Evolutionary conservation across 2,888 invertebrate species (phyloP), one percentile per base, ranked within the genome.

Genomic region (Tuta absoluta): DNA sequence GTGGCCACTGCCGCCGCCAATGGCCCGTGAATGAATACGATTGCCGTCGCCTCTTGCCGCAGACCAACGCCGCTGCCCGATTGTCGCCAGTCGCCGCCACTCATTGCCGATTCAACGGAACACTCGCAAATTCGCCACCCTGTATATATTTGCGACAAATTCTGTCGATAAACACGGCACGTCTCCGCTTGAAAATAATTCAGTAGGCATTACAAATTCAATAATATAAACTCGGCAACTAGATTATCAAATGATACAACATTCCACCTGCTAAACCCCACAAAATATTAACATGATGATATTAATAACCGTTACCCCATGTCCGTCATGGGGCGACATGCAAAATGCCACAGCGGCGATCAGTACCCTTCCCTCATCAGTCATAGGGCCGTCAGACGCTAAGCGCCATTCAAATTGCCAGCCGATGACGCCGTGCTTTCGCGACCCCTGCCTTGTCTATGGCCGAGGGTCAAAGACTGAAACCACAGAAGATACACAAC

Each of bases 361-460:
- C 85, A 86, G 89, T 86, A 89, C 89, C 89, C 90, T 89, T 90
- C 84, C 81, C 88, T 89, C 91, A 91, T 91, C 91, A 89, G 90
- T 91, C 91, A 91, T 89, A 77, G 77, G 77, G 81, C 75, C 84
- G 86, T 86, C 87, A 85, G 79, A 84, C 84, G 86, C 89, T 88
- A 89, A 90, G 90, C 89, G 91, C 90, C 87, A 91, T 91, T 91
- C 91, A 91, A 91, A 91, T 91, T 91, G 87, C 88, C 84, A 81
- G 80, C 84, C 86, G 87, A 91, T 91, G 91, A 91, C 91, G 87
- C 75, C 84, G 88, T 87, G 89, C 87, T 91, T 91, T 90, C 85
- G 80, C 85, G 82, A 87, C 88, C 91, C 90, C 84, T 83, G 85
- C 81, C 82, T 85, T 84, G 79, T 80, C 84, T 84, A 78, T 82